Evolutionary conservation across 92 coral and sea anemone species (phyloP).

Genomic region (Porites evermanni): DNA sequence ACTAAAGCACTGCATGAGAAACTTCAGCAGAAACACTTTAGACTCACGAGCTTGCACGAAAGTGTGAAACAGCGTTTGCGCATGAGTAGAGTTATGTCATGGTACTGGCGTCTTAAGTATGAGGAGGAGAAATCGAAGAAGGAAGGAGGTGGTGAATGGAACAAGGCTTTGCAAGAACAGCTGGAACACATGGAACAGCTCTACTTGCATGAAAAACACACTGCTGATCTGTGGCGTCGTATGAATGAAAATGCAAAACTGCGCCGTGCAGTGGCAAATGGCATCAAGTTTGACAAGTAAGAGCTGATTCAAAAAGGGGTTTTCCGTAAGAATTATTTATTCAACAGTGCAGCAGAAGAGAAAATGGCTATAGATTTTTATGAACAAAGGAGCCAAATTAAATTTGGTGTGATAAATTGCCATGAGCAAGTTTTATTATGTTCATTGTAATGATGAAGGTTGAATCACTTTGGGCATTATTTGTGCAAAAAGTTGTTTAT

Average conservation of each 20-base stretch:
- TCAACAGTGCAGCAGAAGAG: too few relatives aligned
- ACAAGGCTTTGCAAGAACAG: slow-evolving; percentile 44
- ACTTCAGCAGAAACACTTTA: slow-evolving; percentile 77
- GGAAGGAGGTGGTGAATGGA: slow-evolving; percentile 30
- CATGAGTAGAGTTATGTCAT: slow-evolving; percentile 88
- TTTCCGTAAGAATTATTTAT: too few relatives aligned
- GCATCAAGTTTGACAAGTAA: slow-evolving; percentile 40
- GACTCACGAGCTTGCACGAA: slow-evolving; percentile 70
- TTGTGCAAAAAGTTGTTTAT: too few relatives aligned
- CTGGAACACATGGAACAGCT: slow-evolving; percentile 57
- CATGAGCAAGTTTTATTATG: too few relatives aligned
- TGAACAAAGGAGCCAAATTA: too few relatives aligned
- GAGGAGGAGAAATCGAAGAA: slow-evolving; percentile 67
- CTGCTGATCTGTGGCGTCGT: slow-evolving; percentile 72
- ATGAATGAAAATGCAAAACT: slow-evolving; percentile 30
- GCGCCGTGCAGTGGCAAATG: slow-evolving; percentile 10
- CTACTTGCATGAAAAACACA: slow-evolving; percentile 63
- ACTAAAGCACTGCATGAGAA: slow-evolving; percentile 68
- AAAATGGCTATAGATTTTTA: too few relatives aligned
- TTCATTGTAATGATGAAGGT: too few relatives aligned
- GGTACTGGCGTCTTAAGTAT: slow-evolving; percentile 84
- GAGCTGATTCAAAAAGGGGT: neutral
- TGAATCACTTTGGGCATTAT: too few relatives aligned
- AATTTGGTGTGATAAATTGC: too few relatives aligned
- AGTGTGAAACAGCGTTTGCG: slow-evolving; percentile 79